Conservation (phyloP, 2,797 vertebrate species). For the Eospalax fontanierii region DNA sequence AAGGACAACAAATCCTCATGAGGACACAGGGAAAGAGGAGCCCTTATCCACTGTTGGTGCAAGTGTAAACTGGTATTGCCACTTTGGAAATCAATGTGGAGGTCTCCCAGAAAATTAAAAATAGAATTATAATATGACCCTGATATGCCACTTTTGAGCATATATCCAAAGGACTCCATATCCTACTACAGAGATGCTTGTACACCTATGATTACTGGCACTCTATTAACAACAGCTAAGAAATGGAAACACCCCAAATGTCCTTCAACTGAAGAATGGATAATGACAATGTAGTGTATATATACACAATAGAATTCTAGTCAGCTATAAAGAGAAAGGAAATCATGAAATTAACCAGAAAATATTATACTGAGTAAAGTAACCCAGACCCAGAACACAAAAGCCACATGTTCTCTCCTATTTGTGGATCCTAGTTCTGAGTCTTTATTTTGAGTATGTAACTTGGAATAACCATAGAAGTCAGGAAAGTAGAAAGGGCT, state of each 20-base stretch:
- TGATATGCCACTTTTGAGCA: not conserved
- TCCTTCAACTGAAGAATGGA: not conserved
- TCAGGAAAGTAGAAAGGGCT: not conserved
- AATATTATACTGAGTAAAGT: not conserved
- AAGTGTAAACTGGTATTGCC: not conserved
- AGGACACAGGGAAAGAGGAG: not conserved
- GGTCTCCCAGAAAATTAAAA: not conserved
- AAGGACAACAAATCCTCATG: not conserved
- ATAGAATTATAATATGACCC: not conserved
- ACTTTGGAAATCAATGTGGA: not conserved
- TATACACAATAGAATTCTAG: not conserved
- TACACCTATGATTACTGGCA: not conserved
- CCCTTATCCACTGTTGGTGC: not conserved
- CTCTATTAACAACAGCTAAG: not conserved
- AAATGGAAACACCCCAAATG: not conserved
- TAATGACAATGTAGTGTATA: not conserved
- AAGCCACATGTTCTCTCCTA: not conserved
- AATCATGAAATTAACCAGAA: not conserved
- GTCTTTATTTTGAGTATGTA: not conserved
- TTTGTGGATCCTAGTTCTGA: not conserved
- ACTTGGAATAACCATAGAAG: not conserved
- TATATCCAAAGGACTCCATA: not conserved
- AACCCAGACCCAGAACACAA: not conserved
- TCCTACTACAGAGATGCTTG: not conserved
- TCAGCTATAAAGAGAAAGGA: not conserved